Conservation (phyloP, 2,113 vertebrate genomes). For the Colossoma macropomum region DNA sequence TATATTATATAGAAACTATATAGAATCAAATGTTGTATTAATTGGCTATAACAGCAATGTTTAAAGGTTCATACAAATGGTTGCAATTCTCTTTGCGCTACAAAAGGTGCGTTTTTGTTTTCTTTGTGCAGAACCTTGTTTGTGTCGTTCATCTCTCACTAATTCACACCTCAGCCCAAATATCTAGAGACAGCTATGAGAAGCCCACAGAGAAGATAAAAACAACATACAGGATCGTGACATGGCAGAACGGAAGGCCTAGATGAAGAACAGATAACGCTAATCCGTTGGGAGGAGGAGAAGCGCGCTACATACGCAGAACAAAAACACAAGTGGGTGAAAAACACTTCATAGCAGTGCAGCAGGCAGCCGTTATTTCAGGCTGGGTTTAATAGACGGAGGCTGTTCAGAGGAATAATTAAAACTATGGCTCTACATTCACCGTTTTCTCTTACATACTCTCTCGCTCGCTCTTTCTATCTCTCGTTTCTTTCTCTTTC, state of each 20-base stretch:
- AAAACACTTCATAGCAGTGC: conserved; percentile 1
- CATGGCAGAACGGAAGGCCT: background rate
- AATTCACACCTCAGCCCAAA: conserved; percentile 56
- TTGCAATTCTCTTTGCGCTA: background rate
- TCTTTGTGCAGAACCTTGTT: conserved; percentile 15
- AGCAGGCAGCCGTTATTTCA: conserved; percentile 30
- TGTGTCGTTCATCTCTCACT: conserved; percentile 23
- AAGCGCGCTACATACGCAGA: background rate
- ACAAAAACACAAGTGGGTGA: conserved; percentile 3
- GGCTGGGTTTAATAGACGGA: conserved; percentile 26
- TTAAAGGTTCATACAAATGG: background rate
- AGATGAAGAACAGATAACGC: background rate
- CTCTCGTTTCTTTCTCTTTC: too few relatives aligned
- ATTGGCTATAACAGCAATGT: too few relatives aligned
- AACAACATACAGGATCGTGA: background rate
- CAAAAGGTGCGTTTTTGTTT: background rate
- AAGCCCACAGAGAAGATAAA: conserved; percentile 21
- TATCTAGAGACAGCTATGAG: conserved; percentile 30
- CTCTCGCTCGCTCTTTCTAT: too few relatives aligned
- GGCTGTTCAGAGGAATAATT: conserved; percentile 47
- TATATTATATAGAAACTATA: too few relatives aligned
- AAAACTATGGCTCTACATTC: conserved; percentile 36
- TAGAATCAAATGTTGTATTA: too few relatives aligned
- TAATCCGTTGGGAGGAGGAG: background rate
- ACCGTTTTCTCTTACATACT: conserved; percentile 38